A percentile compares a stretch with the other conserved stretches of the same genome.
Evolutionary conservation across 2,888 invertebrate species (phyloP).

Genomic region (Apoda limacodes): DNA sequence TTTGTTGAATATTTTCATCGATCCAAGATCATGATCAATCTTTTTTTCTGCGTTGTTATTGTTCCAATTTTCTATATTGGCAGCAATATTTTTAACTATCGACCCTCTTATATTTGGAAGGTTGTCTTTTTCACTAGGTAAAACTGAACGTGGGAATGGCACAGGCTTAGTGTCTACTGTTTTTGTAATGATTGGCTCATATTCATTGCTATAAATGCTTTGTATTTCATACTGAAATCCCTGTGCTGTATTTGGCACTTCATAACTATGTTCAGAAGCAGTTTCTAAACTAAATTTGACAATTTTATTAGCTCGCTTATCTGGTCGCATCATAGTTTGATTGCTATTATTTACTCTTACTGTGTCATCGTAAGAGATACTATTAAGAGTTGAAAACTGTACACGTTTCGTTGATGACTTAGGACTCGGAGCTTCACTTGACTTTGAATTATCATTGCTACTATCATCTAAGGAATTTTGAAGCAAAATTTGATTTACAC

Average conservation of each 20-base stretch:
- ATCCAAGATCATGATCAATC: conserved; percentile 43
- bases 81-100: conserved; percentile 62
- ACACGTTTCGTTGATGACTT: conserved; percentile 68
- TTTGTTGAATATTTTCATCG: conserved; percentile 62
- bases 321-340: conserved; percentile 49
- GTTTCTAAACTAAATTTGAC: conserved; percentile 65
- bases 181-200: conserved; percentile 76
- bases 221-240: conserved; percentile 68
- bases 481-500: conserved; percentile 86
- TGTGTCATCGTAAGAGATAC: conserved; percentile 67
- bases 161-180: conserved; percentile 39
- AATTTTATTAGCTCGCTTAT: conserved; percentile 63
- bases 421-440: conserved; percentile 60
- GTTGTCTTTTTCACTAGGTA: conserved; percentile 34
- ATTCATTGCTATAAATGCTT: conserved; percentile 81
- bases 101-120: conserved; percentile 61
- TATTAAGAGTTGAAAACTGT: conserved; percentile 74
- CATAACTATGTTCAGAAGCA: conserved; percentile 71
- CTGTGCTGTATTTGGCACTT: conserved; percentile 69
- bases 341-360: conserved; percentile 36
- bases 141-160: conserved; percentile 37
- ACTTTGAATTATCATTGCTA: conserved; percentile 59
- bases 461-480: conserved; percentile 77
- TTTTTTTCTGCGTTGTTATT: conserved; percentile 63
- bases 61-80: conserved; percentile 57